These are phyloP conservation scores for Uropetala carovei DNA, from an alignment of 2,888 invertebrate species.

Conservation along the genomic window DNA sequence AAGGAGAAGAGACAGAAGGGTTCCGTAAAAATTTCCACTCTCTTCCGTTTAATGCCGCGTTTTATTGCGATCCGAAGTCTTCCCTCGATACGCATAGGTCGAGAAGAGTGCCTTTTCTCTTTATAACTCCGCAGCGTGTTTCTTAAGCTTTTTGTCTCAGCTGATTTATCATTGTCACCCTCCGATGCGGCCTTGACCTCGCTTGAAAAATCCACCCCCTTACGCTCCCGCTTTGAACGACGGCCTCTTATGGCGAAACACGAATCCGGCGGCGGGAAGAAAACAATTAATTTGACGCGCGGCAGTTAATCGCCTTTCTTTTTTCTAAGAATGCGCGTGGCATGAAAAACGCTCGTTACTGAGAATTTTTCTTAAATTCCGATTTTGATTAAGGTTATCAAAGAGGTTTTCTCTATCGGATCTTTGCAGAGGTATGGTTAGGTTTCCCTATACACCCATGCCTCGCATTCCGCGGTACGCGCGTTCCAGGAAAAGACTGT, in stretches of 20 bases:
- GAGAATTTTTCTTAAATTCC: too few species aligned
- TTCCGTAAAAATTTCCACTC: too few species aligned
- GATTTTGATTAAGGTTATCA: too few species aligned
- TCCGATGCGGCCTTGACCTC: not conserved
- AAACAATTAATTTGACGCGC: not conserved
- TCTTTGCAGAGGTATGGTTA: too few species aligned
- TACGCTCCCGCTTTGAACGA: conserved; percentile 14
- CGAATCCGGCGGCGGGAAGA: not conserved
- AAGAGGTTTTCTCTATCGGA: too few species aligned
- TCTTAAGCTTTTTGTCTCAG: not conserved
- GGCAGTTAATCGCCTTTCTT: not conserved
- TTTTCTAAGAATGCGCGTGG: not conserved
- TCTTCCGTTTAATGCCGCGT: not conserved
- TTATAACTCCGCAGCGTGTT: not conserved
- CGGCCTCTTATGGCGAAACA: conserved; percentile 6
- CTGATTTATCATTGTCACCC: conserved; percentile 29
- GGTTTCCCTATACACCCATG: too few species aligned
- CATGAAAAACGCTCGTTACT: too few species aligned
- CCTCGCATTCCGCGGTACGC: too few species aligned
- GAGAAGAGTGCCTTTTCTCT: not conserved
- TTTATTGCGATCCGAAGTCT: not conserved
- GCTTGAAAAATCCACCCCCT: not conserved
- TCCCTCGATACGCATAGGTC: not conserved
- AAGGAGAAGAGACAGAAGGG: too few species aligned
- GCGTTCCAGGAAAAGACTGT: too few species aligned